Base-by-base conservation (phyloP, 2,113 vertebrate species). In the Marmota flaviventris region DNA sequence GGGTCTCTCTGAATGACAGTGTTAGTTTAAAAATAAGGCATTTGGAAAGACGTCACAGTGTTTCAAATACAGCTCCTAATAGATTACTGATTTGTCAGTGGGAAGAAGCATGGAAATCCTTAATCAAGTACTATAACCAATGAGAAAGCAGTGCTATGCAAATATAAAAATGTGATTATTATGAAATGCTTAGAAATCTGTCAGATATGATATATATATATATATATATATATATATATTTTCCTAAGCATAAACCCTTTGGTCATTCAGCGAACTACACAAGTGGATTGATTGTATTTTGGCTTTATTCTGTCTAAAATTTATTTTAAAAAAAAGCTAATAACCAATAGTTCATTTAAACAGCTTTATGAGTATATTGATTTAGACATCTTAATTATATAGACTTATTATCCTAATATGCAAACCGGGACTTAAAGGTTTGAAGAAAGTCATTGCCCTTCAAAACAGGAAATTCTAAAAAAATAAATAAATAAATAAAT, bases 401-500 rank as follows among this genome's bases (percentile, higher is more conserved):
- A 45, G 22, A 24, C 9, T 42, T 76, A 24, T 45, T 85, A 61
- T 32, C n/a, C 7, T 45, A n/a, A 37, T 84, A 22, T 27, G 3
- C 5, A 29, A 70, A 27, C 73, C 22, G 5, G 2, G 12, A 73
- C 93, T 82, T 93, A 89, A 84, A 84, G 34, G 10, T 61, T 72
- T 65, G 51, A n/a, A 24, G 27, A 65, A 94, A 88, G 75, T 39
- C 22, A 56, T 72, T 63, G 56, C 11, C 42, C 13, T 94, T 91
- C 42, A n/a, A 93, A 75, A 72, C 61, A 95, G n/a, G 18, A 69
- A 89, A 42, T 70, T 93, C 20, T 89, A 70, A 42, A 89, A 58
- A 70, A 88, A 70, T n/a, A n/a, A n/a, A n/a, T n/a, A n/a, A n/a
- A n/a, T n/a, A 45, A 45, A 45, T 6, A 42, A 42, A 42, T 25